Evolutionary conservation across 1,140 invertebrate genomes (phyloP), one percentile per base, ranked within the genome.

Genomic region (Adoxophyes honmai): DNA sequence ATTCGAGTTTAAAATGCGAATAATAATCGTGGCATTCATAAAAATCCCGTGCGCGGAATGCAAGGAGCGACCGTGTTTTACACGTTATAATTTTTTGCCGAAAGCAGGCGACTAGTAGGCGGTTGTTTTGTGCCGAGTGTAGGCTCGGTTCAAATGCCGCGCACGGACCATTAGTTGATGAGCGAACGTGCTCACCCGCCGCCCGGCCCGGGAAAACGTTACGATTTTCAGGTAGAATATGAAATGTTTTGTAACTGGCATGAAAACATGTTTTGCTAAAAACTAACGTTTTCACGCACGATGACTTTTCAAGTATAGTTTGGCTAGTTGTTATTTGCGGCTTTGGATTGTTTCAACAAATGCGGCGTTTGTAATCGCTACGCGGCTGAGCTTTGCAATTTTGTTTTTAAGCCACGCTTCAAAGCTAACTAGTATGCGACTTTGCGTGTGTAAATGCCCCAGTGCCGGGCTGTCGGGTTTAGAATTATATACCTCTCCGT

Each of bases 121-220:
- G 74, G 81, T 82, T 82, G 80, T 84, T 81, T 78, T 81, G 75
- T 79, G 66, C 65, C 60, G 79, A 78, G 78, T 74, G 77, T 82
- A 82, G 83, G 79, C 77, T 85, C 83, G 81, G 85, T 88, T 88
- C 85, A 85, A 85, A 85, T 86, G 81, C 84, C 85, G 82, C 77
- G 78, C 70, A 88, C 77, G 85, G 85, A 81, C 85, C 85, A 88
- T 88, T 88, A 88, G 85, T 88, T 88, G 85, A 88, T 88, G 85
- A 88, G 81, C 80, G 80, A 79, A 73, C 77, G 80, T 86, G 79
- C 75, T 74, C 69, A 64, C 70, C 66, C 81, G 57, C 57, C 28
- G 52, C 34, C 54, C 39, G 18, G 21, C 33, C 64, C 73, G 70
- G 68, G 66, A 77, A 86, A 81, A 60, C 79, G 74, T 84, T 73